Evolutionary conservation across 2,888 invertebrate genomes (phyloP), one percentile per base, ranked within the genome.

Genomic region (Timema podura): DNA sequence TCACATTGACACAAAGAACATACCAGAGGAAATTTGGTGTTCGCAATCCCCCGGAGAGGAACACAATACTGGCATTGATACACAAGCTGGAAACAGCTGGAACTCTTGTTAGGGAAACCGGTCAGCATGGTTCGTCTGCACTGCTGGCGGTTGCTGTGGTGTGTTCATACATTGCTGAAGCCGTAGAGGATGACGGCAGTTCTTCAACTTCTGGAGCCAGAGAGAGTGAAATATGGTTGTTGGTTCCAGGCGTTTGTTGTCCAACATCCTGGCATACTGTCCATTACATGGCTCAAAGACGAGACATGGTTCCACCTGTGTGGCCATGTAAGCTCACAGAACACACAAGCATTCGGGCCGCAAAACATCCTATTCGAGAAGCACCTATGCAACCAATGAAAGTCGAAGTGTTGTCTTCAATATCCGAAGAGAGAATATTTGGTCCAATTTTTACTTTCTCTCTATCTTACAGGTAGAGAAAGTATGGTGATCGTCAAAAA

Each of bases 101-200:
- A 67, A 13, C n/a, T 67, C 44, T 67, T 44, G 45, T 54, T 5
- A 51, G 13, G 30, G 0, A 67, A 51, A 30, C 10, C 7, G 46
- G 65, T 47, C 44, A 65, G 46, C 47, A 65, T 65, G 1, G 65
- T 65, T 30, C 45, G n/a, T 65, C 65, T 65, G 15, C 13, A 3
- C 65, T 65, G 45, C 65, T n/a, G 10, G 11, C 65, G 15, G 65
- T 65, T 46, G 45, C 65, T 46, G 65, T 65, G 65, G 46, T n/a
- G 46, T 47, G 45, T 46, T 45, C 44, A 6, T 44, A 47, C 45
- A 47, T n/a, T 15, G 46, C 6, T 65, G 15, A 30, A 5, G 16
- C 5, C 30, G 11, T 49, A 49, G 3, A 49, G n/a, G 2, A n/a
- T 49, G 11, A 49, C 51, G 51, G 51, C 51, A 10, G 48, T 15